These are phyloP conservation scores for Champsocephalus gunnari DNA, from an alignment of 2,797 vertebrate genomes.

Conservation along the genomic window DNA sequence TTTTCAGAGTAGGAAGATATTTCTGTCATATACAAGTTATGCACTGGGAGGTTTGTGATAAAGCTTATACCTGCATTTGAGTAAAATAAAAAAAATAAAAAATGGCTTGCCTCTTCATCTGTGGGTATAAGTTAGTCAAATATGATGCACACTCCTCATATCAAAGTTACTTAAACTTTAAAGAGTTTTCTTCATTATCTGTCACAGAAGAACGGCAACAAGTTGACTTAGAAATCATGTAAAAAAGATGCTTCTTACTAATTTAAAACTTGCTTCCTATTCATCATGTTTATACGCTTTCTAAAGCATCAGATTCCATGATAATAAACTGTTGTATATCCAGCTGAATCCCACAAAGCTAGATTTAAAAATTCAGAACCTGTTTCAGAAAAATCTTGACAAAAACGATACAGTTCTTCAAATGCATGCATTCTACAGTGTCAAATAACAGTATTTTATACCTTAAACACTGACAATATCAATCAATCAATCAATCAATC, in stretches of 20 bases:
- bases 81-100: no score
- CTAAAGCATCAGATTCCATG: background rate
- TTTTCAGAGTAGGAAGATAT: background rate
- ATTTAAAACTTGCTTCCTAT: background rate
- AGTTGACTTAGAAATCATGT: background rate
- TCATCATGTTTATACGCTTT: background rate
- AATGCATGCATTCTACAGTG: background rate
- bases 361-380: background rate
- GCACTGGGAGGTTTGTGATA: slow-evolving; percentile 2
- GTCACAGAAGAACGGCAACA: background rate
- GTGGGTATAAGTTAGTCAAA: background rate
- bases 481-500: no score
- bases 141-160: slow-evolving; percentile 7
- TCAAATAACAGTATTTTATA: background rate
- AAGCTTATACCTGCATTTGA: background rate
- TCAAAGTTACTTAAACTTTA: background rate
- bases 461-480: background rate
- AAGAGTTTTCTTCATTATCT: background rate
- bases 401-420: background rate
- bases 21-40: background rate
- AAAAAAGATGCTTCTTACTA: background rate
- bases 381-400: background rate
- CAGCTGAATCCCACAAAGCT: background rate
- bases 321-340: background rate
- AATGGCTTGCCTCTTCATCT: background rate